Evolutionary conservation across 2,113 vertebrate species (phyloP), one percentile per base, ranked within the genome.

Genomic region (Pelecanus crispus): DNA sequence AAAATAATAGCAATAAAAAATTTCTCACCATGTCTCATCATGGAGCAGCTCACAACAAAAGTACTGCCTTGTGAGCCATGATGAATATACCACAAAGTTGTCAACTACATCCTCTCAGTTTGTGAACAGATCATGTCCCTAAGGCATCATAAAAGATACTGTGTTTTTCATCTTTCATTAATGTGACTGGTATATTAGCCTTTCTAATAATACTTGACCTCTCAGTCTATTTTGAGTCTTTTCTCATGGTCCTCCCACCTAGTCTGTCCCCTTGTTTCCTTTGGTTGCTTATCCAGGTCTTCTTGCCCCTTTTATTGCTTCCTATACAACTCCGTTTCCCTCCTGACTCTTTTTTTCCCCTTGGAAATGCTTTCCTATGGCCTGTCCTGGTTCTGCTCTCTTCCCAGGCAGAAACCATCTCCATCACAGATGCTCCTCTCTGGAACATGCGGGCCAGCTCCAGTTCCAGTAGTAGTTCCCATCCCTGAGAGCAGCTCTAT

Each of bases 371-470:
- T 87, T 81, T 91, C 42, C 11, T 65, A 2, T 44, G 40, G 11
- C 32, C 44, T 72, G 44, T 44, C 40, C 10, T 52, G 8, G 28
- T 70, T 61, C 13, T 71, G 13, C 17, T 62, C 15, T 53, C 34
- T 91, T 78, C 15, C 40, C 29, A 45, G 36, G 22, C 17, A 45
- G 53, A 70, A 88, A 20, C 13, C 9, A 38, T 62, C 10, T 45
- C 52, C 9, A 8, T 29, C 2, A 0, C 8, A 68, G 42, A 3
- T 59, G n/a, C 4, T 45, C 7, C 21, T 83, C 11, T 61, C 45
- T 66, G 53, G 28, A 32, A 55, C 1, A 0, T 36, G 42, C 2
- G 3, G 17, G 40, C 44, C 83, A 87, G 19, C 24, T 82, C 40
- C 71, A 49, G 18, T 45, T 90, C 42, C 40, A 62, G 15, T 13